Base-by-base conservation (phyloP, 2,797 vertebrate genomes). In the Periophthalmus magnuspinnatus region DNA sequence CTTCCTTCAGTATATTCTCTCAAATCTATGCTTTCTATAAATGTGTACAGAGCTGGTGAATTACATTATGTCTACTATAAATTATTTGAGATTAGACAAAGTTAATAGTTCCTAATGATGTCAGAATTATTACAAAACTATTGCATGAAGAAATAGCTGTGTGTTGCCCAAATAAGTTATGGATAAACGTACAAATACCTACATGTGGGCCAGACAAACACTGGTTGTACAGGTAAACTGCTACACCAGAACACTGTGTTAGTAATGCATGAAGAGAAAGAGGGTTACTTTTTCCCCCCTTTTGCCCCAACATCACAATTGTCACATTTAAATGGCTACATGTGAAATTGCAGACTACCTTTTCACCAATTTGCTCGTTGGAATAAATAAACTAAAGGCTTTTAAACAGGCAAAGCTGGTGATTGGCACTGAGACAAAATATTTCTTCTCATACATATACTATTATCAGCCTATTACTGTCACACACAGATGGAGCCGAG, bases 351-450 rank as follows among this genome's bases (percentile, higher is more conserved):
- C 38, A 45, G 61, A 9, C 61, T 45, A 22, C 19, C 38, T 38
- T 16, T 64, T 47, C 16, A 63, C 36, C 21, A 63, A 28, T 63
- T 17, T 47, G 34, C 38, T 56, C 24, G 33, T 17, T 13, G 50
- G 36, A 56, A 55, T 14, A 67, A 56, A 56, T n/a, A 67, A 45
- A 55, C 19, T 38, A 52, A 52, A 41, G 52, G 65, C 45, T 67
- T 70, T 67, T 59, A 66, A 60, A 71, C 82, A 80, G 71, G 62
- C 70, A 64, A 66, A 80, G 61, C 72, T 92, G 77, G 92, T 94
- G 94, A 95, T 95, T 95, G 95, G 96, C 93, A 94, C 92, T 91
- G 93, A 97, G 96, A 97, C 96, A 97, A 96, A 98, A 98, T 97
- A 98, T 98, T 97, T 95, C 92, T 92, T 93, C 95, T 77, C 74